phyloP scores from a whole-genome alignment of 2,113 vertebrate species.

The Vidua macroura region DNA sequence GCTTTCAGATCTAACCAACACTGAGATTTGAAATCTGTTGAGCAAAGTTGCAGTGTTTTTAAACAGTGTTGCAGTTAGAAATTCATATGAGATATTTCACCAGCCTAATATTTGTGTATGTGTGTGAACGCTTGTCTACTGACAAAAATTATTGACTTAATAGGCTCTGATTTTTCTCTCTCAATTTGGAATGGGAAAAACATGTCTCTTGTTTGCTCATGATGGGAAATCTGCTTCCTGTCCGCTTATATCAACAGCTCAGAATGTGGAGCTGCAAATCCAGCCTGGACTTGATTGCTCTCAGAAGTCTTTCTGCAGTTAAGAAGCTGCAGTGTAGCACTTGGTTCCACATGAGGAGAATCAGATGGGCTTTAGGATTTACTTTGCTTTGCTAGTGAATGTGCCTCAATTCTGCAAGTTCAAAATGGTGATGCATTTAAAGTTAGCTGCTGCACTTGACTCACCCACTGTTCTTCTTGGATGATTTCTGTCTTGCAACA shows the following conservation, averaged over 20 bases:
- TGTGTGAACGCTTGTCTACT: neutral
- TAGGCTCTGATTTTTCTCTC: neutral
- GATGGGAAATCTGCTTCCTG: neutral
- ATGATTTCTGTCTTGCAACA: neutral
- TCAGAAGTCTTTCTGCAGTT: conserved; percentile 6
- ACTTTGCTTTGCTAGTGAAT: neutral
- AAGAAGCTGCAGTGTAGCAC: neutral
- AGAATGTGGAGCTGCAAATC: neutral
- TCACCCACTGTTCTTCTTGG: neutral
- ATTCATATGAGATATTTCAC: neutral
- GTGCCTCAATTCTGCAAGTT: neutral
- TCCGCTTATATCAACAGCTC: neutral
- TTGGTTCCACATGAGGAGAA: conserved; percentile 12
- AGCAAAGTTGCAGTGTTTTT: neutral
- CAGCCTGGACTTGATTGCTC: neutral
- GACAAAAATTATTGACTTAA: neutral
- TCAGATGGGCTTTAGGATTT: conserved; percentile 13
- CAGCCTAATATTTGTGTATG: neutral
- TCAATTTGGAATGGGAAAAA: neutral
- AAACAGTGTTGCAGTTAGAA: neutral
- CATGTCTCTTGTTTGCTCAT: neutral
- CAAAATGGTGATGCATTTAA: neutral
- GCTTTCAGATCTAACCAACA: neutral
- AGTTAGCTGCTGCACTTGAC: neutral
- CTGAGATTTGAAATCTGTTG: neutral